Evolutionary conservation across 2,797 vertebrate species (phyloP).

Genomic region (Hapalemur alaotrensis): DNA sequence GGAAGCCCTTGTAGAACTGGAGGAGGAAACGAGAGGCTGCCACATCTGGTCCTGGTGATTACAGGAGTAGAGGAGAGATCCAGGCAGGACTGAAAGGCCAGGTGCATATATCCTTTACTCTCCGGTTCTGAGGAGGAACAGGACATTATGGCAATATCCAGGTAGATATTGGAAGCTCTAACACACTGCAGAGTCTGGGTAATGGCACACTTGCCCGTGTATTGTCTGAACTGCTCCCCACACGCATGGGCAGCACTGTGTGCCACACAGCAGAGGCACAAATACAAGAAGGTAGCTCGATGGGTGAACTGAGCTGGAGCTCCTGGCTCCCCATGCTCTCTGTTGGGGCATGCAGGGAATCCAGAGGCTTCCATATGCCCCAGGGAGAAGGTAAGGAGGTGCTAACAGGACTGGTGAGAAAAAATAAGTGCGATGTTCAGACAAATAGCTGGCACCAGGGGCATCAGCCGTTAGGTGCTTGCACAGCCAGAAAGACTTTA

Average conservation of each 20-base stretch:
- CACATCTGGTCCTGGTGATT: not conserved
- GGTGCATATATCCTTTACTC: not conserved
- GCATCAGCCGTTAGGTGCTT: not conserved
- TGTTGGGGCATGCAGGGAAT: not conserved
- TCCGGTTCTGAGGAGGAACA: not conserved
- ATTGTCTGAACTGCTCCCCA: not conserved
- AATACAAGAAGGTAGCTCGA: not conserved
- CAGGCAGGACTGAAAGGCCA: not conserved
- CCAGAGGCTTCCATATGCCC: not conserved
- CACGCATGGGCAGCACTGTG: no score
- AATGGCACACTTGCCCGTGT: not conserved
- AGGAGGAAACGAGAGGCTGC: not conserved
- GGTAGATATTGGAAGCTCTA: not conserved
- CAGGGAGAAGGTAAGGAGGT: not conserved
- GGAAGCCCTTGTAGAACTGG: not conserved
- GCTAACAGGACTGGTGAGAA: not conserved
- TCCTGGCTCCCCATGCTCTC: not conserved
- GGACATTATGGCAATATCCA: not conserved
- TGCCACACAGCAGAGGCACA: not conserved
- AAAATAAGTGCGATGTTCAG: not conserved
- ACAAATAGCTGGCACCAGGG: not conserved
- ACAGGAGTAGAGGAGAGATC: not conserved
- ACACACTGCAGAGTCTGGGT: not conserved
- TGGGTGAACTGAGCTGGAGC: not conserved
- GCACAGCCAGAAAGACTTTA: not conserved